phyloP scores from a whole-genome alignment of 2,888 invertebrate genomes.

The Platynereis dumerilii region DNA sequence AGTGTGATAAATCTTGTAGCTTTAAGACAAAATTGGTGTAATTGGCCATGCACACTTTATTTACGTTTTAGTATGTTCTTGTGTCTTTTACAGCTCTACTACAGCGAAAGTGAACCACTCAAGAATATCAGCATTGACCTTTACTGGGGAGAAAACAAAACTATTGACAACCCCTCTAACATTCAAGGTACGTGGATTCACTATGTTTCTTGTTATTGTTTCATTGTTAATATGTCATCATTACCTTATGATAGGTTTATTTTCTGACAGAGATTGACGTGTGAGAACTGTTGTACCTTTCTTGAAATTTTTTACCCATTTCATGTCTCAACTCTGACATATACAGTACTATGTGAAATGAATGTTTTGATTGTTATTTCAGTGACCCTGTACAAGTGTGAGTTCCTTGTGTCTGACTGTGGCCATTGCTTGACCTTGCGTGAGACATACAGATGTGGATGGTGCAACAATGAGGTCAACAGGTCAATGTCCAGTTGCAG shows the following conservation, averaged over 20 bases:
- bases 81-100: not conserved
- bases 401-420: constrained; percentile 96
- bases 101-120: not conserved
- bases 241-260: too few relatives aligned
- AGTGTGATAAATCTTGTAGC: too few relatives aligned
- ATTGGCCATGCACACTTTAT: too few relatives aligned
- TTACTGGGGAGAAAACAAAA: not conserved
- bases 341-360: too few relatives aligned
- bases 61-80: not conserved
- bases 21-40: too few relatives aligned
- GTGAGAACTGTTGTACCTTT: too few relatives aligned
- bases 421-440: constrained; percentile 92
- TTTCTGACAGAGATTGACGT: too few relatives aligned
- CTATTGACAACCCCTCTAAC: not conserved
- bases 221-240: too few relatives aligned
- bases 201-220: too few relatives aligned
- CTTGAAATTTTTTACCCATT: too few relatives aligned
- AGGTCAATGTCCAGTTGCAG: constrained; percentile 74
- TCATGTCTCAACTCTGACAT: too few relatives aligned
- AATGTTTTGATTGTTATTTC: constrained; percentile 30
- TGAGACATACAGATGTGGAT: constrained; percentile 92
- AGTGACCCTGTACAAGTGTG: constrained; percentile 72
- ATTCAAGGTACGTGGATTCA: constrained; percentile 1
- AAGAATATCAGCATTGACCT: not conserved
- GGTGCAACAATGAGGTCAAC: constrained; percentile 89